A percentile compares a stretch with the other conserved stretches of the same genome.
These are phyloP conservation scores for Serinus canaria DNA, from an alignment of 2,113 vertebrate genomes.

Conservation along the genomic window DNA sequence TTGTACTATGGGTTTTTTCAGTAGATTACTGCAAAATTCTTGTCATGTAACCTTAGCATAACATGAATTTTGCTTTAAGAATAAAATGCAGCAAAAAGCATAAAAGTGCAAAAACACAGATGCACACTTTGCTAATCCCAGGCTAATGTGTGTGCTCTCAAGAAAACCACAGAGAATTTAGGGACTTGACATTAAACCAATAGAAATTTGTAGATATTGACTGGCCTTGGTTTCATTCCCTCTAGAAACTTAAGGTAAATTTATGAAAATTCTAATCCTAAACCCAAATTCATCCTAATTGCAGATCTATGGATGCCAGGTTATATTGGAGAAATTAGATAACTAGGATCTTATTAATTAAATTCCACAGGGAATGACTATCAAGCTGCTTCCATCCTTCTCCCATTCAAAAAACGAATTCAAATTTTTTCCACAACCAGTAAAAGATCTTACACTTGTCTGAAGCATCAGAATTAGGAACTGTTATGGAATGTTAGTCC, in stretches of 20 bases:
- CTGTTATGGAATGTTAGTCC: neutral
- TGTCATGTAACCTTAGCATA: neutral
- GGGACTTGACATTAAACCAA: neutral
- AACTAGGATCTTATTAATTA: neutral
- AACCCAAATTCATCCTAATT: neutral
- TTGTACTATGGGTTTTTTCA: neutral
- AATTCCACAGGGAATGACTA: neutral
- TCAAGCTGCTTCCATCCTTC: neutral
- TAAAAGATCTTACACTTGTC: neutral
- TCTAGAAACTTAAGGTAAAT: neutral
- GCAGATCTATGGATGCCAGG: neutral
- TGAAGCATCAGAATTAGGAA: neutral
- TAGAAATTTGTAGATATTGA: neutral
- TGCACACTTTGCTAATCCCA: neutral
- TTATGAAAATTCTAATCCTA: neutral
- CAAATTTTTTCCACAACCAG: neutral
- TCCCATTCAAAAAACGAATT: neutral
- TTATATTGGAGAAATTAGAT: neutral
- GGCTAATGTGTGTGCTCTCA: neutral
- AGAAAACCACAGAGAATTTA: neutral
- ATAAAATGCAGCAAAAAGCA: neutral
- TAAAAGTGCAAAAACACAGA: neutral
- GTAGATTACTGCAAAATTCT: neutral
- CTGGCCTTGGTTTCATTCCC: neutral
- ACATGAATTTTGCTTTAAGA: neutral